Percentiles rank a stretch among this genome's conserved stretches.
Conservation (phyloP, 53 echinoderm and acorn worm species). For the Apostichopus leukothele region DNA sequence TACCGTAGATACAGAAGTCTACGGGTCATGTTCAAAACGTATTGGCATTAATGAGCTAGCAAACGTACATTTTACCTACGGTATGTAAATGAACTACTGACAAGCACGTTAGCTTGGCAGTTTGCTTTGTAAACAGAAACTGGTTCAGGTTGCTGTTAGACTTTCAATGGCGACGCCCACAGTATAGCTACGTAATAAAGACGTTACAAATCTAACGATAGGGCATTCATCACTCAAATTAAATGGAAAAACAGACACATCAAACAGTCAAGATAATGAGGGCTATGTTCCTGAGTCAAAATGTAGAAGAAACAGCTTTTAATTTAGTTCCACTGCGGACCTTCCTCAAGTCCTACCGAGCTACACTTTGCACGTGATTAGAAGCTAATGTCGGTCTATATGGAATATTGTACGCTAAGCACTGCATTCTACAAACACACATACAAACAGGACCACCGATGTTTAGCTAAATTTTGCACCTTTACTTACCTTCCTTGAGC, state of each 20-base stretch:
- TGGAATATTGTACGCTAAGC: not conserved
- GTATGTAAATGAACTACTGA: not conserved
- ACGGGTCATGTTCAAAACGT: not conserved
- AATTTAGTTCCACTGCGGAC: not conserved
- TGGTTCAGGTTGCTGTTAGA: not conserved
- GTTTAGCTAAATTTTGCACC: constrained; percentile 1
- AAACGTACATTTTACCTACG: not conserved
- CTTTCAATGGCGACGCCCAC: constrained; percentile 49
- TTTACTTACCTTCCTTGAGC: constrained; percentile 37
- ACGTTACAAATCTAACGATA: constrained; percentile 40
- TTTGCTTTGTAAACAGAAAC: constrained; percentile 30
- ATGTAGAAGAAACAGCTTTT: not conserved
- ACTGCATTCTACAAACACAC: not conserved
- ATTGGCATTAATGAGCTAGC: not conserved
- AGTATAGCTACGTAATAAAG: constrained; percentile 42
- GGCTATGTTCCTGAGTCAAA: not conserved
- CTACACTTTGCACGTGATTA: constrained; percentile 19
- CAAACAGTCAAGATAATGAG: constrained; percentile 7
- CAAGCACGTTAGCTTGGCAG: not conserved
- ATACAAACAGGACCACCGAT: not conserved
- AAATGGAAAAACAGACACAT: not conserved
- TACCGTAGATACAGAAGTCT: not conserved
- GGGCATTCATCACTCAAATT: constrained; percentile 4
- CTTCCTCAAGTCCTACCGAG: not conserved
- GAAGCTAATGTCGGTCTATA: not conserved